phyloP scores from a whole-genome alignment of 2,113 vertebrate species.

The Pyxicephalus adspersus region DNA sequence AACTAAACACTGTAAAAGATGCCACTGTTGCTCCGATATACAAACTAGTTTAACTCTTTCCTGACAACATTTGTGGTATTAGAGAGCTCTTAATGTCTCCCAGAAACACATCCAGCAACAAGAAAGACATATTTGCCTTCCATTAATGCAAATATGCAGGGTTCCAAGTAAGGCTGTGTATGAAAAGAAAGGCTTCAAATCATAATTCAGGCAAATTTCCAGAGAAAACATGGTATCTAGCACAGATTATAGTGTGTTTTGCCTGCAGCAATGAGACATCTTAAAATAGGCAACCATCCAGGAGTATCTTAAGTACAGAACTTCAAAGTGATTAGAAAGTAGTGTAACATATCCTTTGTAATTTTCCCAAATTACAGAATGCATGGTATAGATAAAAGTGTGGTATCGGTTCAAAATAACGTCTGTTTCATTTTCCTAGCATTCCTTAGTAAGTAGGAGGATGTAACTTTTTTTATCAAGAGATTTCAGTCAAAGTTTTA shows the following conservation, averaged over 20 bases:
- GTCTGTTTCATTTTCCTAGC: background rate
- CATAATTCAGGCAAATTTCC: background rate
- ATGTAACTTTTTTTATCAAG: too few relatives aligned
- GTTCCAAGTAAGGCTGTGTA: background rate
- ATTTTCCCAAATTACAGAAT: too few relatives aligned
- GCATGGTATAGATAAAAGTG: background rate
- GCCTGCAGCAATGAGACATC: too few relatives aligned
- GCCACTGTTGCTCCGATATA: background rate
- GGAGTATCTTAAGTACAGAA: too few relatives aligned
- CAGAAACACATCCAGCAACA: background rate
- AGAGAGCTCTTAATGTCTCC: background rate
- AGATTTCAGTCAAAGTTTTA: too few relatives aligned
- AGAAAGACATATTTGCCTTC: background rate
- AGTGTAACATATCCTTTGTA: too few relatives aligned
- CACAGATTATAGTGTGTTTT: too few relatives aligned
- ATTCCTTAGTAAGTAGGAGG: too few relatives aligned
- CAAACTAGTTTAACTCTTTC: slow-evolving; percentile 12
- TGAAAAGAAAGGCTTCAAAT: background rate
- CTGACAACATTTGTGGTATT: too few relatives aligned
- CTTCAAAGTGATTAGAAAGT: too few relatives aligned
- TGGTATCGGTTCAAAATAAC: background rate
- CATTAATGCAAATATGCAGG: background rate
- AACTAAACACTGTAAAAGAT: slow-evolving; percentile 4
- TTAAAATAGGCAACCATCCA: too few relatives aligned
- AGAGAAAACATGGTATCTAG: background rate